Evolutionary conservation across 1,140 invertebrate species (phyloP).

Genomic region (Pseudomyrmex dendroicus): DNA sequence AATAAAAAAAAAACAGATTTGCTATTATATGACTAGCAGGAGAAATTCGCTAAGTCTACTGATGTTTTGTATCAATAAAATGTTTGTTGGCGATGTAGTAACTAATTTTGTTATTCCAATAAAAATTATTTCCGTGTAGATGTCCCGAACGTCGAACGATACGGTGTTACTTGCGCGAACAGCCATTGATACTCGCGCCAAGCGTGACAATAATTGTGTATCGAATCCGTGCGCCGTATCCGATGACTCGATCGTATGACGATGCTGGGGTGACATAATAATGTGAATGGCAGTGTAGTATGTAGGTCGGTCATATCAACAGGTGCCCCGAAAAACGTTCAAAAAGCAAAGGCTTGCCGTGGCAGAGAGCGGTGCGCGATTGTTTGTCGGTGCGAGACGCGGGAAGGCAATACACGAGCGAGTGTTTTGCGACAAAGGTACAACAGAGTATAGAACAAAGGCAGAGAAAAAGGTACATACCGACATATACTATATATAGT

Average conservation of each 20-base stretch:
- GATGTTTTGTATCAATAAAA: no score
- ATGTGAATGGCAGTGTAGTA: slow-evolving; percentile 59
- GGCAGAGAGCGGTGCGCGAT: slow-evolving; percentile 60
- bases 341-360: slow-evolving; percentile 73
- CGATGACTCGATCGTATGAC: slow-evolving; percentile 20
- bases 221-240: background rate
- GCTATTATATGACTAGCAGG: no score
- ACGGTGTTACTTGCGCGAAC: slow-evolving; percentile 3
- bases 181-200: background rate
- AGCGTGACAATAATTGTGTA: background rate
- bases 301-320: slow-evolving; percentile 76
- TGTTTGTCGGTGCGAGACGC: slow-evolving; percentile 54
- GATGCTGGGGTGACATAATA: slow-evolving; percentile 51
- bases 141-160: background rate
- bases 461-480: slow-evolving; percentile 42
- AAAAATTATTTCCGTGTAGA: no score
- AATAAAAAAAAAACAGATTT: background rate
- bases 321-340: slow-evolving; percentile 76
- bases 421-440: slow-evolving; percentile 47
- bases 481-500: slow-evolving; percentile 34
- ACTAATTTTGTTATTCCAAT: no score
- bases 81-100: no score
- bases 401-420: slow-evolving; percentile 26
- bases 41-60: no score
- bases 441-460: slow-evolving; percentile 33